Evolutionary conservation across 2,113 vertebrate species (phyloP).

Genomic region (Hemiprocne comata): DNA sequence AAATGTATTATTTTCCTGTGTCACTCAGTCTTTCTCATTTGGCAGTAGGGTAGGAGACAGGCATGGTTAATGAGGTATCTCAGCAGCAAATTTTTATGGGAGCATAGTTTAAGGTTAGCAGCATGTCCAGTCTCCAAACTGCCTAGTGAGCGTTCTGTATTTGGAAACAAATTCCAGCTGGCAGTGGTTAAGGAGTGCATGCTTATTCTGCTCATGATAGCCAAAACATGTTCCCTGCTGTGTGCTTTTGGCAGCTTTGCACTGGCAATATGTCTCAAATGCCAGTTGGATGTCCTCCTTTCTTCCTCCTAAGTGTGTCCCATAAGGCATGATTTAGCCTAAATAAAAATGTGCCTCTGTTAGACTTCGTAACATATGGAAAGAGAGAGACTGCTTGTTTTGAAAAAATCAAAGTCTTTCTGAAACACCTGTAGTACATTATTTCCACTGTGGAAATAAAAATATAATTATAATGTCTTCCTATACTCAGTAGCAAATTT

Average conservation of each 20-base stretch:
- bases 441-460: background rate
- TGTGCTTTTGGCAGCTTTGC: constrained; percentile 58
- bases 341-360: constrained; percentile 19
- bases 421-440: background rate
- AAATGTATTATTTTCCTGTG: background rate
- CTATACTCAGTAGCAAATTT: background rate
- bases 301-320: constrained; percentile 18
- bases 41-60: background rate
- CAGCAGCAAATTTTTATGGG: background rate
- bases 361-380: background rate
- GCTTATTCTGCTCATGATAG: constrained; percentile 58
- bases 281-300: constrained; percentile 55
- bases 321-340: constrained; percentile 30
- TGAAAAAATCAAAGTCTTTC: background rate
- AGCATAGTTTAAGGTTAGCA: constrained; percentile 30
- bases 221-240: constrained; percentile 66
- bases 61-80: constrained; percentile 36
- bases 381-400: background rate
- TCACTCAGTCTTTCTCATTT: constrained; percentile 9
- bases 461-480: background rate
- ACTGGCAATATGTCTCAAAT: constrained; percentile 48
- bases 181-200: constrained; percentile 41
- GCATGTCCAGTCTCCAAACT: constrained; percentile 51
- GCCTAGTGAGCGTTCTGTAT: constrained; percentile 46
- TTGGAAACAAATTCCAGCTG: constrained; percentile 60